Base-by-base conservation (phyloP, 2,797 vertebrate species). In the Phataginus tetradactyla region DNA sequence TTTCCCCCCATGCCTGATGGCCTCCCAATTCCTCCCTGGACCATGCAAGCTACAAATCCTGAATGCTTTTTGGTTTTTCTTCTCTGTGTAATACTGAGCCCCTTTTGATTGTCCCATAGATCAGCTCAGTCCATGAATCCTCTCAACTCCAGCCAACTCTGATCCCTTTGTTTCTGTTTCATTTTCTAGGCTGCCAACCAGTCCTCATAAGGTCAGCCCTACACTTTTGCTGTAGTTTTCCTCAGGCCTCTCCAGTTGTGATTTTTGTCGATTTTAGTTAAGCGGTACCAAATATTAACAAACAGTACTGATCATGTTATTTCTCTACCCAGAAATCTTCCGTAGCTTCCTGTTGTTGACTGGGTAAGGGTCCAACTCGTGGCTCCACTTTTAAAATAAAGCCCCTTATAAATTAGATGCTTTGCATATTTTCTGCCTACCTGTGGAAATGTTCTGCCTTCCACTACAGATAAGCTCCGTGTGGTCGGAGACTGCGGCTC, bases 321-420 rank as follows among this genome's bases (percentile, higher is more conserved):
- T 90, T 91, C 57, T 37, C 37, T 57, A 42, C 59, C 64, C 93
- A 57, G 77, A 75, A 88, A 61, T 49, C 29, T n/a, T 55, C 42
- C 34, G 3, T 69, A 64, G 32, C 61, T 32, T 89, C 55, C 75
- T 45, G 0, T 57, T 72, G 20, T 49, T 49, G 71, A 10, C 29
- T 27, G 32, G 49, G 14, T 57, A 37, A 32, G 25, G 18, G 23
- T 57, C 80, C 61, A 42, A 34, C 23, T 64, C 66, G 15, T 18
- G 42, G 63, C 23, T 45, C 39, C 77, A n/a, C 51, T 75, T 51
- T 63, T 45, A 45, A 45, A 45, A 45, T 45, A 77, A 68, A 88
- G 32, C 18, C 37, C 42, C 49, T 66, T n/a, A 13, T 14, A 68
- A 49, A 21, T 51, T 1, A 74, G 57, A 18, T 68, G 61, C 77